A percentile compares a stretch with the other conserved stretches of the same genome.
Evolutionary conservation across 2,888 invertebrate genomes (phyloP).

Genomic region (Agrotis ipsilon): DNA sequence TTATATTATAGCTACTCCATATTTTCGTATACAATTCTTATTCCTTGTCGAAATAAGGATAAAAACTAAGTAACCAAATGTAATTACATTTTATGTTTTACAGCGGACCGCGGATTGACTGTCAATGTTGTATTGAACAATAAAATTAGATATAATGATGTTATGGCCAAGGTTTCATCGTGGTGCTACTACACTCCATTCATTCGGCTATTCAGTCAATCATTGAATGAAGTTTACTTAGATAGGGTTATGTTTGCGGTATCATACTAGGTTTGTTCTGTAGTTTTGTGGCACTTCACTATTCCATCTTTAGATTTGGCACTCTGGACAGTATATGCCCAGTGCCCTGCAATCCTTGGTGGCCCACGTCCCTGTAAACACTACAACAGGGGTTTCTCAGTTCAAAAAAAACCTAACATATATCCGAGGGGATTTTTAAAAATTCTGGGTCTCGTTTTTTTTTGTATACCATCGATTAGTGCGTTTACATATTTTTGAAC

Average conservation of each 20-base stretch:
- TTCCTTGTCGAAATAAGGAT: background rate
- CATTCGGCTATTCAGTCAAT: constrained; percentile 67
- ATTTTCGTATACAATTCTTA: background rate
- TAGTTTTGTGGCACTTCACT: too few relatives aligned
- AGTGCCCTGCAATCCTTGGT: too few relatives aligned
- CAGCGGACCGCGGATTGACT: constrained; percentile 24
- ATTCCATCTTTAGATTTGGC: too few relatives aligned
- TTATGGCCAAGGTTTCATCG: constrained; percentile 83
- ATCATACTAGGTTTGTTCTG: too few relatives aligned
- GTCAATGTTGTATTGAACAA: constrained; percentile 55
- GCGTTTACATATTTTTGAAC: too few relatives aligned
- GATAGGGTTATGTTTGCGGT: background rate
- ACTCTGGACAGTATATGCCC: too few relatives aligned
- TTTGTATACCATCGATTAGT: too few relatives aligned
- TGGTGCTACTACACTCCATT: constrained; percentile 68
- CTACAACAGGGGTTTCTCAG: too few relatives aligned
- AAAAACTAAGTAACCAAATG: constrained; percentile 14
- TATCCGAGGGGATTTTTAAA: too few relatives aligned
- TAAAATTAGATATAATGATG: constrained; percentile 82
- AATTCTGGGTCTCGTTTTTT: too few relatives aligned
- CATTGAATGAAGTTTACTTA: constrained; percentile 21
- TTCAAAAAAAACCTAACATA: too few relatives aligned
- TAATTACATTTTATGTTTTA: constrained; percentile 38
- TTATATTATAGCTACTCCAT: background rate
- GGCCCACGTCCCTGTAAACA: too few relatives aligned